Evolutionary conservation across 2,888 invertebrate genomes (phyloP).

Genomic region (Uropetala carovei): DNA sequence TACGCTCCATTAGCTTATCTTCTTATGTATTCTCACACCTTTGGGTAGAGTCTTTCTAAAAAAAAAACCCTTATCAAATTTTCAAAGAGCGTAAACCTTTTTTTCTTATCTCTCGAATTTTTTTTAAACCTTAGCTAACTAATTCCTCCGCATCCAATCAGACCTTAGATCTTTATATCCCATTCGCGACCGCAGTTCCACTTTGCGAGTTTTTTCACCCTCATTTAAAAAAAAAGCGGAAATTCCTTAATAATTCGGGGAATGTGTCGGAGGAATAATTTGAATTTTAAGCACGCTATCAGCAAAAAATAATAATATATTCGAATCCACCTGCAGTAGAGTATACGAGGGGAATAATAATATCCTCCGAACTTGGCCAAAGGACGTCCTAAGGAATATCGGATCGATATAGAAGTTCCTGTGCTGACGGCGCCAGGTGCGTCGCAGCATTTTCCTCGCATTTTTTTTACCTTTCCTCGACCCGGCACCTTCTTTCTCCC

Average conservation of each 20-base stretch:
- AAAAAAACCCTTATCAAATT: no score
- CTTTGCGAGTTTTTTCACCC: no score
- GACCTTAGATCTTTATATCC: no score
- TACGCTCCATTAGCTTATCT: no score
- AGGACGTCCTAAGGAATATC: background rate
- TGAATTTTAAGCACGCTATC: background rate
- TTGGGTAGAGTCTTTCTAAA: no score
- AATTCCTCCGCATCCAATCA: no score
- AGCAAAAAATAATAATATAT: background rate
- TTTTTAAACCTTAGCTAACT: no score
- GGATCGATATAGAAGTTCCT: conserved; percentile 14
- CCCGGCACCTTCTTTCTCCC: background rate
- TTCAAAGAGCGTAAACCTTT: background rate
- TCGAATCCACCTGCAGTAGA: background rate
- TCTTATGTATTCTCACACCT: no score
- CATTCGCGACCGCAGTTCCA: no score
- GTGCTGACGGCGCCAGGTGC: background rate
- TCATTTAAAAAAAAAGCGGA: no score
- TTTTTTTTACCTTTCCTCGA: background rate
- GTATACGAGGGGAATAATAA: background rate
- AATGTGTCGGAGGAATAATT: background rate
- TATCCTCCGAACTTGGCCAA: background rate
- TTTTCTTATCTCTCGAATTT: background rate
- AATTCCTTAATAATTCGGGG: background rate
- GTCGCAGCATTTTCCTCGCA: background rate